phyloP scores from a whole-genome alignment of 2,888 invertebrate species.

The Athrips mouffetella region DNA sequence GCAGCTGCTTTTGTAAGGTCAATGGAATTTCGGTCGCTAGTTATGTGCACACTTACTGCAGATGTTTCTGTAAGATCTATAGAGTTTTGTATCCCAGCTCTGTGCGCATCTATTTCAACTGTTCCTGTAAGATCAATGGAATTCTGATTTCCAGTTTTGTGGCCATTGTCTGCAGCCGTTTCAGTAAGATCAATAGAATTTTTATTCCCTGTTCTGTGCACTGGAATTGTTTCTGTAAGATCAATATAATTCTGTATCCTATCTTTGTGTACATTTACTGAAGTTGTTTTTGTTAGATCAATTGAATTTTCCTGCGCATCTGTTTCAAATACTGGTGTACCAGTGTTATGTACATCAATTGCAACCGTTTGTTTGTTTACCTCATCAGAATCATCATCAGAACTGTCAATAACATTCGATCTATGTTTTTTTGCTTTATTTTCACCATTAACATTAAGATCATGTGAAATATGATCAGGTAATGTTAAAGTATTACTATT shows the following conservation, averaged over 20 bases:
- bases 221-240: too few relatives aligned
- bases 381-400: slow-evolving; percentile 36
- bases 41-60: too few relatives aligned
- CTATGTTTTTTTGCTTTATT: slow-evolving; percentile 28
- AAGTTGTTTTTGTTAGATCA: too few relatives aligned
- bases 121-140: background rate
- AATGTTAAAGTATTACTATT: slow-evolving; percentile 1
- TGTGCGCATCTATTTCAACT: too few relatives aligned
- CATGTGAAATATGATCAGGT: background rate
- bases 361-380: slow-evolving; percentile 32
- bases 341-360: slow-evolving; percentile 37
- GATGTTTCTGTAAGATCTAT: too few relatives aligned
- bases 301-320: too few relatives aligned
- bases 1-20: too few relatives aligned
- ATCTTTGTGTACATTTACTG: too few relatives aligned
- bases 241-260: too few relatives aligned
- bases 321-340: too few relatives aligned
- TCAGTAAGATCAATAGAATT: background rate
- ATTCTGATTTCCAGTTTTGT: background rate
- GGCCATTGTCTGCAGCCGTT: background rate
- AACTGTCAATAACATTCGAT: slow-evolving; percentile 34
- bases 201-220: slow-evolving; percentile 3
- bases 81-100: too few relatives aligned
- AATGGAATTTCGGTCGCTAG: too few relatives aligned
- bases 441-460: slow-evolving; percentile 13